Conservation (phyloP, 2,113 vertebrate genomes). For the Pseudorectes ferrugineus region DNA sequence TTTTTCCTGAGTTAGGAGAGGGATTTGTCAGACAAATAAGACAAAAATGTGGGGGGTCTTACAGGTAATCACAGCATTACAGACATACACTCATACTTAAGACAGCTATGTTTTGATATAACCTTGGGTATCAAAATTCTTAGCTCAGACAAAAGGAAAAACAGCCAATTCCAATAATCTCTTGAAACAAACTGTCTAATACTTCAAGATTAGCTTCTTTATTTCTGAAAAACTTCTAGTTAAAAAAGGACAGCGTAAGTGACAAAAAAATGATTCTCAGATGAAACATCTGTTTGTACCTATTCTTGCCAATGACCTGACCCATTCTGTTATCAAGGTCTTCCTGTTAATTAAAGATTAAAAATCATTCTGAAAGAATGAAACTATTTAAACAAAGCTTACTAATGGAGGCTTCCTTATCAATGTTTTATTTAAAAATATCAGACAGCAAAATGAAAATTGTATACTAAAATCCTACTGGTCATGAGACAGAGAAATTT, state of each 20-base stretch:
- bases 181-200: background rate
- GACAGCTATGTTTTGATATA: background rate
- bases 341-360: background rate
- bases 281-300: background rate
- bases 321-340: background rate
- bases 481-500: background rate
- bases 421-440: background rate
- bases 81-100: background rate
- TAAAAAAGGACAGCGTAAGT: background rate
- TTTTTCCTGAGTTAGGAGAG: background rate
- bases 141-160: background rate
- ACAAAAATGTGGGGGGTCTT: background rate
- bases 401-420: background rate
- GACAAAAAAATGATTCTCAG: background rate
- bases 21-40: slow-evolving; percentile 6
- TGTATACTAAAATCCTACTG: background rate
- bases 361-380: background rate
- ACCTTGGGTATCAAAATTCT: background rate
- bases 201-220: background rate
- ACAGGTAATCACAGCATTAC: background rate
- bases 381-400: background rate
- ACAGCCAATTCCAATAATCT: background rate
- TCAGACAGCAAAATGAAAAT: background rate
- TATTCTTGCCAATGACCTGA: background rate
- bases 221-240: background rate